Percentiles rank a stretch among this genome's conserved stretches.
These are phyloP conservation scores for Microchirus variegatus DNA, from an alignment of 2,797 vertebrate genomes.

Conservation along the genomic window DNA sequence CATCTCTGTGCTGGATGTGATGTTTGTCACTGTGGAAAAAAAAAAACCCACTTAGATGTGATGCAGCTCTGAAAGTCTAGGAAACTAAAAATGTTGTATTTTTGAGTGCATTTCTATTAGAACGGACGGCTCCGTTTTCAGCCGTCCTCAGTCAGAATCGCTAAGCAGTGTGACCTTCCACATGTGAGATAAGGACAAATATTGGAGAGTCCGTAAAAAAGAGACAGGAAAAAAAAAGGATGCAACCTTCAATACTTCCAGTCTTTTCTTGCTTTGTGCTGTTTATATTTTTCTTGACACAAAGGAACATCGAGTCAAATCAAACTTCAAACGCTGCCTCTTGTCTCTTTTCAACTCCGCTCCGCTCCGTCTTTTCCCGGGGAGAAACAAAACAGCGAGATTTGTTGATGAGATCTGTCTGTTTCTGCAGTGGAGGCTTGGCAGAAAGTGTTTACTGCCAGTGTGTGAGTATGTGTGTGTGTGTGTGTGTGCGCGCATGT, in stretches of 20 bases:
- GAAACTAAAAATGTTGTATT: too few species aligned
- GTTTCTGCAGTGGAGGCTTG: background rate
- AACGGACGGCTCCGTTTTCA: background rate
- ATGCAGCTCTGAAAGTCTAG: too few species aligned
- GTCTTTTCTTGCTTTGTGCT: background rate
- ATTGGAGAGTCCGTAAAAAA: constrained; percentile 10
- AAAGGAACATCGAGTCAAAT: constrained; percentile 20
- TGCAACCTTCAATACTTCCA: background rate
- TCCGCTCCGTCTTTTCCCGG: background rate
- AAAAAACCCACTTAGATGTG: too few species aligned
- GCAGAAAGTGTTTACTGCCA: background rate
- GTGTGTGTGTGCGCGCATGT: background rate
- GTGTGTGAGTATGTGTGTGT: background rate
- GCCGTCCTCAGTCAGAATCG: constrained; percentile 16
- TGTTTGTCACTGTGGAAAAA: too few species aligned
- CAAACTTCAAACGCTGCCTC: constrained; percentile 11
- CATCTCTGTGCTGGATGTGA: too few species aligned
- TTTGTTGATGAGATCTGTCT: constrained; percentile 11
- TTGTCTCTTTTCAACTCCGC: background rate
- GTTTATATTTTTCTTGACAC: constrained; percentile 15
- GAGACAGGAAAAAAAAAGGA: background rate
- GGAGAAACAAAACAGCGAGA: background rate
- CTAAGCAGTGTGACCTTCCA: constrained; percentile 35
- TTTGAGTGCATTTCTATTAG: too few species aligned
- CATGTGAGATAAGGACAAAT: constrained; percentile 33